These are phyloP conservation scores for Pogonognathellus flavescens DNA, from an alignment of 1,140 invertebrate species.

Conservation along the genomic window DNA sequence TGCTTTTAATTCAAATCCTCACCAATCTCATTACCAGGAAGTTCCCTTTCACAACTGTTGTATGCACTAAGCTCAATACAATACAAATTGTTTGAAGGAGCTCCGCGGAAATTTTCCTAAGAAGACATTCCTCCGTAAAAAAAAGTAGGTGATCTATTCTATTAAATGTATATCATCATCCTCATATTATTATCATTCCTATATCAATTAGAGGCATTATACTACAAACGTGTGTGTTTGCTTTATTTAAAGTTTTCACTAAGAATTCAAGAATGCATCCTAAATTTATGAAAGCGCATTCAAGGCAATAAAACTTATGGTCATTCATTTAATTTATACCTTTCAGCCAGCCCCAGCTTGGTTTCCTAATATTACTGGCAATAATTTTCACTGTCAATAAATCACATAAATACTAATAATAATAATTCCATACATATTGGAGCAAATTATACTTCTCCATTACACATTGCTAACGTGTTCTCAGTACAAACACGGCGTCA, in stretches of 20 bases:
- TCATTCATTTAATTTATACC: neutral
- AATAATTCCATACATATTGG: neutral
- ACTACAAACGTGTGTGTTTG: neutral
- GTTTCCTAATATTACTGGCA: neutral
- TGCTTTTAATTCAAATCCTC: neutral
- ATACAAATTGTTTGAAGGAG: neutral
- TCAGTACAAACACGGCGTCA: neutral
- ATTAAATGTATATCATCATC: too few species aligned
- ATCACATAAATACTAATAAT: neutral
- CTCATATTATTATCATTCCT: too few species aligned
- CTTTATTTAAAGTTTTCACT: neutral
- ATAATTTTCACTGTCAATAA: constrained; percentile 34
- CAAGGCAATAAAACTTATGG: constrained; percentile 31
- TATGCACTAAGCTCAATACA: neutral
- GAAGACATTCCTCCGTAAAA: constrained; percentile 3
- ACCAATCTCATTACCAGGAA: neutral
- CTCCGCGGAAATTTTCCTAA: neutral
- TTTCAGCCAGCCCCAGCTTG: neutral
- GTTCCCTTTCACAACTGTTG: neutral
- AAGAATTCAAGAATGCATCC: neutral
- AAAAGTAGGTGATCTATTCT: neutral
- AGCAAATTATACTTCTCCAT: too few species aligned
- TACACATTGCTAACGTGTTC: too few species aligned
- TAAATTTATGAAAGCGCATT: neutral
- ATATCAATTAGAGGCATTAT: neutral